Base-by-base conservation (phyloP, 2,888 invertebrate species). In the Yponomeuta sedellus region DNA sequence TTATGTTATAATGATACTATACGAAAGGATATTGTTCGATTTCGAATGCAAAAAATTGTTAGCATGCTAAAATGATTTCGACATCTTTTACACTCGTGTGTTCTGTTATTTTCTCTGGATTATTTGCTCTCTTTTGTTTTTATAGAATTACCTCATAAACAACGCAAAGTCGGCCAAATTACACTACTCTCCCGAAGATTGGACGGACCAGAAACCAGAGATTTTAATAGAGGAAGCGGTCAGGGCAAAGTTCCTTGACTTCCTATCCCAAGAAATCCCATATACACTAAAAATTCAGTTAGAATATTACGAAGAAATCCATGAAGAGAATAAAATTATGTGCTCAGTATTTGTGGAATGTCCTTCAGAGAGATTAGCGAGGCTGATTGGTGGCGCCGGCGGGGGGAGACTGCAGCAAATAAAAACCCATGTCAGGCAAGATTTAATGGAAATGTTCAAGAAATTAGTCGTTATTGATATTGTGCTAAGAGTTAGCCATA, bases 241-340 rank as follows among this genome's bases (percentile, higher is more conserved):
- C 0, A 92, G 96, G 74, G 97, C 97, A 1, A 96, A 95, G 72
- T 92, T 98, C 58, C 82, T 99, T 68, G 97, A 99, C 77, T 93
- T 94, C 76, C 85, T 98, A 61, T 94, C 95, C 0, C 93, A 97
- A 71, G 97, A 98, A 88, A 93, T 99, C 61, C 99, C 99, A 0
- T 99, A 99, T 77, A 91, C 83, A 58, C 78, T 98, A 4, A 87
- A 92, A 68, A 91, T 94, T 10, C 76, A 89, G 64, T 77, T 97
- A 19, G 96, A 96, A 78, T 94, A 94, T 77, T 94, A 93, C 72
- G 93, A 94, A 71, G 86, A 92, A 25, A 77, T 81, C 65, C 87
- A 92, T 40, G 92, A 93, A 70, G 93, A 82, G 67, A 73, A 87
- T 63, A 86, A 82, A 75, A 80, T 89, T 8, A 66, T 83, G 2